Evolutionary conservation across 2,888 invertebrate species (phyloP).

Genomic region (Drosophila paracracens): DNA sequence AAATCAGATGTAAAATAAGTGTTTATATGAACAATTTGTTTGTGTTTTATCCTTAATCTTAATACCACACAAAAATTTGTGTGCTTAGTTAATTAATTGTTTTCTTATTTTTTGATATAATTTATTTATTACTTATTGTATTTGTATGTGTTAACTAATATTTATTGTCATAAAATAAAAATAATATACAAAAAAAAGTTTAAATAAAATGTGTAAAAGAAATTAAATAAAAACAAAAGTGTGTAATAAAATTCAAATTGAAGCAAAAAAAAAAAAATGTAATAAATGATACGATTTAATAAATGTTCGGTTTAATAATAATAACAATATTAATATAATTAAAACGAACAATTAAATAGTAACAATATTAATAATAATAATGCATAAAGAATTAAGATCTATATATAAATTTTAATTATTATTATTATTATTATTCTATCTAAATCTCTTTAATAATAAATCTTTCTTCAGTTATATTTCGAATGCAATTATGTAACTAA

Average conservation of each 20-base stretch:
- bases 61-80: background rate
- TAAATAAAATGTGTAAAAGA: too few species aligned
- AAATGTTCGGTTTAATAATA: background rate
- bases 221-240: background rate
- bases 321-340: background rate
- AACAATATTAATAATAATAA: background rate
- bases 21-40: background rate
- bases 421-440: background rate
- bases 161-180: too few species aligned
- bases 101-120: background rate
- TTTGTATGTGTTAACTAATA: too few species aligned
- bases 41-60: background rate
- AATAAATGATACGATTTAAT: background rate
- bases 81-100: too few species aligned
- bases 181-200: too few species aligned
- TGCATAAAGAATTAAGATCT: background rate
- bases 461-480: background rate
- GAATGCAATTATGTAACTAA: background rate
- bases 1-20: background rate
- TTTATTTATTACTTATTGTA: background rate
- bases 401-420: background rate
- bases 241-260: background rate
- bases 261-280: background rate
- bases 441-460: background rate
- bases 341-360: accelerated